Evolutionary conservation across 2,113 vertebrate genomes (phyloP).

Genomic region (Hemibates koningsi): DNA sequence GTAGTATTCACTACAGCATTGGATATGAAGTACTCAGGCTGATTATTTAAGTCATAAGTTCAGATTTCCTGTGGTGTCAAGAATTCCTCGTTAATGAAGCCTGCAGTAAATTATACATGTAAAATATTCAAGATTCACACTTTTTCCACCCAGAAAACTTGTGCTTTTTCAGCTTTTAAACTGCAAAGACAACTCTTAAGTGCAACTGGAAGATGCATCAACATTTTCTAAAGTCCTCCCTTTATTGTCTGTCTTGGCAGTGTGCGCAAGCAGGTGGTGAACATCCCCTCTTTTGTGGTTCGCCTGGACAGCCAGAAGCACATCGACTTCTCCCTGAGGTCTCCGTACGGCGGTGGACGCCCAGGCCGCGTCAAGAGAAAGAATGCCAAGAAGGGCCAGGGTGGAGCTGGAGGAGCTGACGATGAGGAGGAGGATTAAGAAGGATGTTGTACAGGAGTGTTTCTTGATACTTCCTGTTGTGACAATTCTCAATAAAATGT

Average conservation of each 20-base stretch:
- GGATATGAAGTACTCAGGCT: constrained; percentile 27
- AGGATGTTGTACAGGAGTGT: not conserved
- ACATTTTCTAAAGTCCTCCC: not conserved
- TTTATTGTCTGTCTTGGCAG: constrained; percentile 42
- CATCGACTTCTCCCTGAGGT: constrained; percentile 91
- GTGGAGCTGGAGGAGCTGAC: constrained; percentile 79
- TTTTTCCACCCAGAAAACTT: not conserved
- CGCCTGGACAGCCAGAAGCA: constrained; percentile 93
- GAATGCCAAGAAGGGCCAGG: constrained; percentile 93
- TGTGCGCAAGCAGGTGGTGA: constrained; percentile 92
- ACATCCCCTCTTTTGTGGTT: constrained; percentile 91
- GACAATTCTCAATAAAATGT: constrained; percentile 63
- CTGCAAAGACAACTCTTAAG: not conserved
- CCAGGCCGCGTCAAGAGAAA: constrained; percentile 90
- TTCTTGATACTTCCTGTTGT: not conserved
- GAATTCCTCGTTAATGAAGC: constrained; percentile 73
- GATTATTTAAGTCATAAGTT: constrained; percentile 49
- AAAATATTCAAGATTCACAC: not conserved
- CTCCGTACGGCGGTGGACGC: constrained; percentile 85
- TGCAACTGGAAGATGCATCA: not conserved
- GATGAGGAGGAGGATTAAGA: constrained; percentile 89
- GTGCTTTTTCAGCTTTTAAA: not conserved
- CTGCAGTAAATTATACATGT: not conserved
- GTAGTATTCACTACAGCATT: not conserved
- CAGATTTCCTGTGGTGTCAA: constrained; percentile 64